Evolutionary conservation across 2,888 invertebrate genomes (phyloP).

Genomic region (Malthinus seriepunctatus): DNA sequence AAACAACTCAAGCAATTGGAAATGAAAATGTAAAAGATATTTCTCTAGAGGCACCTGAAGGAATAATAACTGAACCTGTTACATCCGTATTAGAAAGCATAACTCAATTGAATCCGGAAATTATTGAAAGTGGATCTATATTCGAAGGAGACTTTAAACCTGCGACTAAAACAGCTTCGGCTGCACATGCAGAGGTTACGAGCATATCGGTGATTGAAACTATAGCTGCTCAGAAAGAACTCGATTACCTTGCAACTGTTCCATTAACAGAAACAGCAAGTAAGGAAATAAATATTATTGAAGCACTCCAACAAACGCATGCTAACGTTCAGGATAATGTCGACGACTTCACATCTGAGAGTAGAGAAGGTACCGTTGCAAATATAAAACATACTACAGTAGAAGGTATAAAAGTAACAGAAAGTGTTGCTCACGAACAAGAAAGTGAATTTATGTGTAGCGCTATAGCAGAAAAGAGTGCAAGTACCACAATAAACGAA

Average conservation of each 20-base stretch:
- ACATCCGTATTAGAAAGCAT: conserved; percentile 53
- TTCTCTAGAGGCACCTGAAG: conserved; percentile 35
- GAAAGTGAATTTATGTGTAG: conserved; percentile 50
- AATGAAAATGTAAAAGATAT: conserved; percentile 33
- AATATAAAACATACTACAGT: conserved; percentile 50
- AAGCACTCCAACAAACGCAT: conserved; percentile 49
- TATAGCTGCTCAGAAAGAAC: conserved; percentile 54
- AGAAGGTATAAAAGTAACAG: conserved; percentile 52
- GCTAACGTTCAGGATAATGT: conserved; percentile 40
- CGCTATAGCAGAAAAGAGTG: conserved; percentile 45
- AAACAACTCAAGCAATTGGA: conserved; percentile 32
- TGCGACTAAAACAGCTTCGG: conserved; percentile 58
- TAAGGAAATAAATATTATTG: conserved; percentile 47
- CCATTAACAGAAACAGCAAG: conserved; percentile 41
- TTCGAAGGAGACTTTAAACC: conserved; percentile 55
- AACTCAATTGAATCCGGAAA: conserved; percentile 49
- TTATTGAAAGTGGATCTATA: conserved; percentile 52
- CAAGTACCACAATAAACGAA: conserved; percentile 43
- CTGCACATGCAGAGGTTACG: conserved; percentile 60
- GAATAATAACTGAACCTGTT: conserved; percentile 41
- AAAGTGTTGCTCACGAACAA: conserved; percentile 55
- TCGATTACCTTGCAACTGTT: conserved; percentile 36
- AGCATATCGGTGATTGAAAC: conserved; percentile 63
- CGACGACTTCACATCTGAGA: conserved; percentile 38
- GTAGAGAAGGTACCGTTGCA: conserved; percentile 41